Percentiles rank a stretch among this genome's conserved stretches.
Evolutionary conservation across 37 sponge, comb jelly and placozoan species (phyloP).

Genomic region (Hormiphora californensis): DNA sequence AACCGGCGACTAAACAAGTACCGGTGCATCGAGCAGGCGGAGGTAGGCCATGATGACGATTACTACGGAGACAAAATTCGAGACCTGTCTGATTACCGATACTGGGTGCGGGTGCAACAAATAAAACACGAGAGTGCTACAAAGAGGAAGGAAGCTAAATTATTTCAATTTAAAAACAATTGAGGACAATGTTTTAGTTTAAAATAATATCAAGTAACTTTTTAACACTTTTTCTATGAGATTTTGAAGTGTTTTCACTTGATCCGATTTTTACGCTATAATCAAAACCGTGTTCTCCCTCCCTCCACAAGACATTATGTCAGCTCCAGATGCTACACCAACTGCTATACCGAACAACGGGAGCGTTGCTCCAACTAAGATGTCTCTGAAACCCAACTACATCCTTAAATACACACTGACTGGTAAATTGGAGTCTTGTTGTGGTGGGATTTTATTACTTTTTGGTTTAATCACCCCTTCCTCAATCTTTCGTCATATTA

Average conservation of each 20-base stretch:
- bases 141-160: not conserved
- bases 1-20: slow-evolving; percentile 4
- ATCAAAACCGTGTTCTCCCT: no score
- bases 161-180: no score
- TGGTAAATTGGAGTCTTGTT: slow-evolving; percentile 17
- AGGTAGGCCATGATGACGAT: slow-evolving; percentile 79
- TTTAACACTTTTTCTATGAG: no score
- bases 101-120: slow-evolving; percentile 91
- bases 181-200: no score
- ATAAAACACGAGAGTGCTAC: slow-evolving; percentile 51
- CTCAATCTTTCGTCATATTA: no score
- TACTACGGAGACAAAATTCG: slow-evolving; percentile 91
- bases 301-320: no score
- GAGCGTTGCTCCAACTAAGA: not conserved
- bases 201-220: no score
- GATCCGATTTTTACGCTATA: no score
- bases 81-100: slow-evolving; percentile 90
- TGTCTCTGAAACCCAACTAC: slow-evolving; percentile 69
- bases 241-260: no score
- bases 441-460: no score
- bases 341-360: slow-evolving; percentile 7
- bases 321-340: no score
- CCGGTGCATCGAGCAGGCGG: slow-evolving; percentile 12
- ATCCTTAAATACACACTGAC: slow-evolving; percentile 80
- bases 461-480: no score